Evolutionary conservation across 1,140 invertebrate species (phyloP), one percentile per base, ranked within the genome.

Genomic region (Heliconius hewitsoni): DNA sequence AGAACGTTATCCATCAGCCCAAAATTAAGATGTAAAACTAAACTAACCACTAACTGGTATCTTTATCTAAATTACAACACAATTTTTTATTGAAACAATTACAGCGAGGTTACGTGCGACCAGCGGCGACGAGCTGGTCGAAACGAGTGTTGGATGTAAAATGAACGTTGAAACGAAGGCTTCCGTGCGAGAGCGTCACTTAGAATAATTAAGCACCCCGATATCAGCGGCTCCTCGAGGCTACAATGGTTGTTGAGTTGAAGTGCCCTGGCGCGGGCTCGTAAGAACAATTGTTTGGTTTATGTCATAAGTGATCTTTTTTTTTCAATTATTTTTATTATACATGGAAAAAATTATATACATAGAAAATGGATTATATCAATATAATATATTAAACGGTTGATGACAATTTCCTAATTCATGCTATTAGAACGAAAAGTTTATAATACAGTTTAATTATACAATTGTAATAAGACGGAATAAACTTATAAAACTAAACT

Each of bases 1-100:
- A 88, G 86, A 85, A 87, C 85, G 89, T 92, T 89, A 93, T 93
- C 87, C 90, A 90, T 93, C 89, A 93, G 90, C 89, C 80, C 84
- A 78, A 85, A 92, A 93, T 93, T 90, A 89, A 91, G 88, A 89
- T 83, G 86, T 90, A 90, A 86, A 87, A 86, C 87, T 78, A 84
- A 87, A 82, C 83, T 83, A 81, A 82, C 81, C 79, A 82, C 85
- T 80, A 81, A 84, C 77, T 82, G 79, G 83, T 83, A 85, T 85
- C 82, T 88, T 90, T 90, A 91, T 91, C 91, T 90, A 87, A 88
- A 91, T 88, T 87, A 91, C 85, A 84, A 83, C 84, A 84, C 83
- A 83, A 83, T 86, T 84, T 88, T 89, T 87, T 89, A 90, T 87
- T 80, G 82, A 85, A 89, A 87, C 86, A 88, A 89, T 86, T 87